Evolutionary conservation across 2,888 invertebrate species (phyloP).

Genomic region (Eumerus sabulonum): DNA sequence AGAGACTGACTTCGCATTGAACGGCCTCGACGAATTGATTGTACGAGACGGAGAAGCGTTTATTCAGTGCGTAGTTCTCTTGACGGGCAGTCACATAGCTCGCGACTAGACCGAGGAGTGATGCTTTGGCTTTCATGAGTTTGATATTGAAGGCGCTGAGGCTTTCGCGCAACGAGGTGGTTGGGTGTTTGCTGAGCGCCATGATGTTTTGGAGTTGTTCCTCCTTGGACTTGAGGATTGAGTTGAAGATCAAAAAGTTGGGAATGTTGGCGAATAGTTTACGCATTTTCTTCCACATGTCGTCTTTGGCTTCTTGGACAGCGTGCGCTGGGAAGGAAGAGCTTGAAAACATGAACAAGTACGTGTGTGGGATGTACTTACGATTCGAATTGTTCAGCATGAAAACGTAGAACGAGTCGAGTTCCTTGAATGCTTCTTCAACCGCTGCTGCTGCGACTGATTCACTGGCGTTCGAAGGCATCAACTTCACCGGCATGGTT

Average conservation of each 20-base stretch:
- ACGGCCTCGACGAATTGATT: slow-evolving; percentile 73
- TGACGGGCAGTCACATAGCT: slow-evolving; percentile 72
- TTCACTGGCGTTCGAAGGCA: slow-evolving; percentile 73
- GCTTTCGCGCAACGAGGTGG: slow-evolving; percentile 59
- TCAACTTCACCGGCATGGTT: slow-evolving; percentile 75
- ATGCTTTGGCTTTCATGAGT: slow-evolving; percentile 74
- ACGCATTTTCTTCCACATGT: slow-evolving; percentile 75
- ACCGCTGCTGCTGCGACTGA: slow-evolving; percentile 72
- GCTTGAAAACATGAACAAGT: no score
- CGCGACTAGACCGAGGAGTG: slow-evolving; percentile 73
- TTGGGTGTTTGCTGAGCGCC: slow-evolving; percentile 71
- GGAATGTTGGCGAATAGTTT: slow-evolving; percentile 74
- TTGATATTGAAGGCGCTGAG: slow-evolving; percentile 73
- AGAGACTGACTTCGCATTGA: slow-evolving; percentile 73
- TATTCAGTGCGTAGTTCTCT: slow-evolving; percentile 72
- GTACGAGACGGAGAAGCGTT: slow-evolving; percentile 73
- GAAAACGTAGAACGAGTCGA: slow-evolving; percentile 74
- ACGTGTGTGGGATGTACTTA: slow-evolving; percentile 29
- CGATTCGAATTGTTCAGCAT: slow-evolving; percentile 70
- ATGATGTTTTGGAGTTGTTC: slow-evolving; percentile 76
- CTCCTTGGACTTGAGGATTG: slow-evolving; percentile 74
- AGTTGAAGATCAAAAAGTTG: slow-evolving; percentile 74
- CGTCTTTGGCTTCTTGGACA: slow-evolving; percentile 72
- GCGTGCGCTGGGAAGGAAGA: slow-evolving; percentile 60
- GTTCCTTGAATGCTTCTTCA: slow-evolving; percentile 72